phyloP scores from a whole-genome alignment of 2,113 vertebrate species.

The Aphyosemion australe region DNA sequence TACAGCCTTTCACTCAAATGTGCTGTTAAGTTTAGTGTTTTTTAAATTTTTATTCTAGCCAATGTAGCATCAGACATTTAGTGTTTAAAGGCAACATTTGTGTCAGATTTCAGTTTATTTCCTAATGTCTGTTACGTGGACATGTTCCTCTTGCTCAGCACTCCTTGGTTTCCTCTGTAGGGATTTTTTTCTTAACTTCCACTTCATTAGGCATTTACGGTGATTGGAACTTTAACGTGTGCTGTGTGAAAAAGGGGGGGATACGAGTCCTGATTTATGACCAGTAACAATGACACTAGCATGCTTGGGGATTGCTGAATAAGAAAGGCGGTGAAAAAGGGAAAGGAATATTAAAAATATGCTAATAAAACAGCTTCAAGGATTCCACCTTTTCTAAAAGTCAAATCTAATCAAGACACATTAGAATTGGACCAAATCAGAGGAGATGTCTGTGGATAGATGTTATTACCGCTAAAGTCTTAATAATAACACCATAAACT shows the following conservation, averaged over 20 bases:
- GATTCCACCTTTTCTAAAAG: conserved; percentile 10
- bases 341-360: not conserved
- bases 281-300: conserved; percentile 44
- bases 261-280: conserved; percentile 66
- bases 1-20: too few species aligned
- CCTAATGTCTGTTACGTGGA: not conserved
- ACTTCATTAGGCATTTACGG: conserved; percentile 44
- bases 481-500: too few species aligned
- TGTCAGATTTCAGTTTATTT: not conserved
- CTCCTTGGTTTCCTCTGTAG: not conserved
- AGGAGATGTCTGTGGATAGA: too few species aligned
- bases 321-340: conserved; percentile 2
- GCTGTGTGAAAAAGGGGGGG: conserved; percentile 23
- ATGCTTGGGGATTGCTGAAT: conserved; percentile 34
- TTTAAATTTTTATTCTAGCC: too few species aligned
- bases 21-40: too few species aligned
- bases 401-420: not conserved
- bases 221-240: conserved; percentile 31
- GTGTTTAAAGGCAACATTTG: not conserved
- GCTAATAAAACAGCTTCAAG: conserved; percentile 24
- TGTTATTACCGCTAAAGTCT: too few species aligned
- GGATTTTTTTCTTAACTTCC: not conserved
- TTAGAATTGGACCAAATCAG: conserved; percentile 12
- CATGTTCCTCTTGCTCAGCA: not conserved
- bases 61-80: not conserved